Evolutionary conservation across 2,888 invertebrate genomes (phyloP).

Genomic region (Spilosoma lubricipeda): DNA sequence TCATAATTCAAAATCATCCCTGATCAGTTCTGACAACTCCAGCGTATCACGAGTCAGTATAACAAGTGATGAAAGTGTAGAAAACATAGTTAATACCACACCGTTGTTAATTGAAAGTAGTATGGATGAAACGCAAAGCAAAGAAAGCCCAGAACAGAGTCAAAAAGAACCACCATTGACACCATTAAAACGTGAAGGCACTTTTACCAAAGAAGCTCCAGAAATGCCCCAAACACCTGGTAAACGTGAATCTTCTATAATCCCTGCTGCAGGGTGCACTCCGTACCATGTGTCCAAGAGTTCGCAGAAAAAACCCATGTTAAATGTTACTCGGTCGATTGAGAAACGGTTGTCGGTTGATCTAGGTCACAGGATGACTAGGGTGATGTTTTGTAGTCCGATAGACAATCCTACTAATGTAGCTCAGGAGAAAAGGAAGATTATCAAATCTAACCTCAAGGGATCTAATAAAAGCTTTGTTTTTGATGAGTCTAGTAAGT

Average conservation of each 20-base stretch:
- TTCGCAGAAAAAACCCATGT: slow-evolving; percentile 56
- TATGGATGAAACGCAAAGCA: slow-evolving; percentile 64
- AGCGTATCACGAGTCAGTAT: slow-evolving; percentile 69
- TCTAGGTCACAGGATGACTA: slow-evolving; percentile 58
- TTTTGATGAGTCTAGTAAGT: slow-evolving; percentile 75
- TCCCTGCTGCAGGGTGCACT: slow-evolving; percentile 72
- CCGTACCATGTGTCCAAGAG: slow-evolving; percentile 66
- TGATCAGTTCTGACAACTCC: slow-evolving; percentile 67
- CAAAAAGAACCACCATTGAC: slow-evolving; percentile 38
- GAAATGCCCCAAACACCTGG: slow-evolving; percentile 59
- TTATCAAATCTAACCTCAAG: slow-evolving; percentile 82
- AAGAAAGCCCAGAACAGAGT: slow-evolving; percentile 12
- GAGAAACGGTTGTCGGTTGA: slow-evolving; percentile 68
- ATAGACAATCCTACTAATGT: slow-evolving; percentile 63
- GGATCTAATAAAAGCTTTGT: slow-evolving; percentile 82
- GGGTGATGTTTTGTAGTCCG: slow-evolving; percentile 82
- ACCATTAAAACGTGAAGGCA: slow-evolving; percentile 75
- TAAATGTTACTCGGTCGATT: slow-evolving; percentile 76
- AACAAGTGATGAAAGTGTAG: slow-evolving; percentile 74
- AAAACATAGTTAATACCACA: slow-evolving; percentile 71
- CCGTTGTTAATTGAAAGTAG: slow-evolving; percentile 77
- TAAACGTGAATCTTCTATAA: slow-evolving; percentile 55
- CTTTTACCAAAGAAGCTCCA: slow-evolving; percentile 75
- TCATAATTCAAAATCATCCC: slow-evolving; percentile 58
- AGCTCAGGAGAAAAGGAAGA: slow-evolving; percentile 67